Percentiles rank a stretch among this genome's conserved stretches.
Evolutionary conservation across 2,888 invertebrate genomes (phyloP).

Genomic region (Epiblema foenella): DNA sequence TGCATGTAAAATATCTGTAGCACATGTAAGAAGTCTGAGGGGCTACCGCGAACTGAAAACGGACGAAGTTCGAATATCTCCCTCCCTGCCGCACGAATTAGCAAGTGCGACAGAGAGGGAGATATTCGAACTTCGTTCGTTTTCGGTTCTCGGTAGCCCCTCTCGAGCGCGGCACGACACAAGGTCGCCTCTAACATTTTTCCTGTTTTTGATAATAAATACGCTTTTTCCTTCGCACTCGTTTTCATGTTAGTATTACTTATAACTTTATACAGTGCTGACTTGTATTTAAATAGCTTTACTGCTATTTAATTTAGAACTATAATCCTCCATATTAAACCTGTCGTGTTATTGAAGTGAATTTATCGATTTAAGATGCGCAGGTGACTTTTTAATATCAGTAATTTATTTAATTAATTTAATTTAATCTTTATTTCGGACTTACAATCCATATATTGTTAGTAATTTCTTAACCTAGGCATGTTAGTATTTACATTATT

Average conservation of each 20-base stretch:
- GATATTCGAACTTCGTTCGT: no score
- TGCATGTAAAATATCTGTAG: background rate
- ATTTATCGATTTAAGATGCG: background rate
- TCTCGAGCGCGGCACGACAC: background rate
- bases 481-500: no score
- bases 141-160: no score
- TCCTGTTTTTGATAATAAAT: slow-evolving; percentile 32
- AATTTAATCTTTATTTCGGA: background rate
- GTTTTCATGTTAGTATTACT: slow-evolving; percentile 19
- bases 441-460: no score
- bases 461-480: no score
- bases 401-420: background rate
- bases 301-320: background rate
- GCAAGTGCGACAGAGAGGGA: no score
- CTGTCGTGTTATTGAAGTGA: background rate
- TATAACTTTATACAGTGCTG: slow-evolving; percentile 2
- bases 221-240: slow-evolving; percentile 26
- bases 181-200: slow-evolving; percentile 32
- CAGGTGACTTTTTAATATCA: slow-evolving; percentile 25
- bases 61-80: no score
- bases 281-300: background rate
- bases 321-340: no score
- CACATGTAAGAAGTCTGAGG: slow-evolving; percentile 3
- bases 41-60: no score
- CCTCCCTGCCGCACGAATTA: no score